Conservation (phyloP, 2,888 invertebrate genomes). For the Schizotus pectinicornis region DNA sequence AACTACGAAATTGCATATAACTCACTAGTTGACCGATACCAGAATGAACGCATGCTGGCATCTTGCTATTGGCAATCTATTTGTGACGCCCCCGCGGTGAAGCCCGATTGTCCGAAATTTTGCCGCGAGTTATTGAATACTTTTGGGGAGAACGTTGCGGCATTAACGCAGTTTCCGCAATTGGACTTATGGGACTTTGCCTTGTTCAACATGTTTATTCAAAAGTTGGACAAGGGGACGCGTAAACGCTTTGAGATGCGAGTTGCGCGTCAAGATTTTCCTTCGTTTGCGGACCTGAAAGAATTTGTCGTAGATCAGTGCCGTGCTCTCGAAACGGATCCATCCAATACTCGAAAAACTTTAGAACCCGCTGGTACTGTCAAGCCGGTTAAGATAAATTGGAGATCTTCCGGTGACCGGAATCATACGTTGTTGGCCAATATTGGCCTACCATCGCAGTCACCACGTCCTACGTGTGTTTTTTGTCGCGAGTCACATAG, state of each 20-base stretch:
- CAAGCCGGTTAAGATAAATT: not conserved
- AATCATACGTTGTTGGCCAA: too few relatives aligned
- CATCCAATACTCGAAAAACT: too few relatives aligned
- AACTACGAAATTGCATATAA: conserved; percentile 1
- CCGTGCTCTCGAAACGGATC: not conserved
- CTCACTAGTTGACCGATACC: not conserved
- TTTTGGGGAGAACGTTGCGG: not conserved
- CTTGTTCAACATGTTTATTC: too few relatives aligned
- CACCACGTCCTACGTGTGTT: too few relatives aligned
- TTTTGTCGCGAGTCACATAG: too few relatives aligned
- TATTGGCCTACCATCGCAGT: too few relatives aligned
- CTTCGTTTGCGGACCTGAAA: not conserved
- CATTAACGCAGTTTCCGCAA: not conserved
- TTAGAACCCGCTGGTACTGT: too few relatives aligned
- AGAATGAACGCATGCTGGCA: not conserved
- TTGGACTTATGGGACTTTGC: conserved; percentile 2
- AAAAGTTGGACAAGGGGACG: not conserved
- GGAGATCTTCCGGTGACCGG: not conserved
- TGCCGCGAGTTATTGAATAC: not conserved
- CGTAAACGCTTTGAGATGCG: conserved; percentile 1
- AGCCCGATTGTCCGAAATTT: not conserved
- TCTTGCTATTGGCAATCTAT: not conserved
- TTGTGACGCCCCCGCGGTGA: not conserved
- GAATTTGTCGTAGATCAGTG: not conserved
- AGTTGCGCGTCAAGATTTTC: not conserved